Evolutionary conservation across 2,888 invertebrate genomes (phyloP).

Genomic region (Platycheirus albimanus): DNA sequence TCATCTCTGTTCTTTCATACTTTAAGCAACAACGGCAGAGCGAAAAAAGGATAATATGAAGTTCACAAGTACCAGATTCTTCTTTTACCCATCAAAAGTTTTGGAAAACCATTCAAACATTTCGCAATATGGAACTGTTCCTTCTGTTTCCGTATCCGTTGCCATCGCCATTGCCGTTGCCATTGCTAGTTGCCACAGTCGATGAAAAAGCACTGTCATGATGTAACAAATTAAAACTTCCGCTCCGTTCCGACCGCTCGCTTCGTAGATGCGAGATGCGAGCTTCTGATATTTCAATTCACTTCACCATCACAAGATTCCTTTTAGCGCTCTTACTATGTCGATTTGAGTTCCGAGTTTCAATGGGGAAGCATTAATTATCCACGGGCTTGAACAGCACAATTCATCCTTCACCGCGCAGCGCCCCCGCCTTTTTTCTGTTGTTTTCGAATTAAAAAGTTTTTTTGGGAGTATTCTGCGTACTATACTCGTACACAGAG

Average conservation of each 20-base stretch:
- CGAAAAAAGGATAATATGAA: conserved; percentile 3
- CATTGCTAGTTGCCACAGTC: background rate
- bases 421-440: conserved; percentile 9
- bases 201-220: conserved; percentile 25
- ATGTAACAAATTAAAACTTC: conserved; percentile 71
- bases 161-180: too few species aligned
- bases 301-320: too few species aligned
- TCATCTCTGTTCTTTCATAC: conserved; percentile 10
- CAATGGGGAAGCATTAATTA: conserved; percentile 70
- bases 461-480: conserved; percentile 23
- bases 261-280: background rate
- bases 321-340: conserved; percentile 15
- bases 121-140: conserved; percentile 48
- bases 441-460: conserved; percentile 57
- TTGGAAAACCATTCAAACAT: conserved; percentile 56
- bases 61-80: conserved; percentile 31
- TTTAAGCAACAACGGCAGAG: background rate
- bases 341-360: conserved; percentile 45
- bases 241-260: conserved; percentile 19
- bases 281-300: conserved; percentile 19
- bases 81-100: conserved; percentile 32
- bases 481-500: too few species aligned
- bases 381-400: conserved; percentile 39
- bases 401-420: too few species aligned
- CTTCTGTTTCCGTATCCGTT: background rate